phyloP scores from a whole-genome alignment of 2,113 vertebrate species.

The Nesoenas mayeri region DNA sequence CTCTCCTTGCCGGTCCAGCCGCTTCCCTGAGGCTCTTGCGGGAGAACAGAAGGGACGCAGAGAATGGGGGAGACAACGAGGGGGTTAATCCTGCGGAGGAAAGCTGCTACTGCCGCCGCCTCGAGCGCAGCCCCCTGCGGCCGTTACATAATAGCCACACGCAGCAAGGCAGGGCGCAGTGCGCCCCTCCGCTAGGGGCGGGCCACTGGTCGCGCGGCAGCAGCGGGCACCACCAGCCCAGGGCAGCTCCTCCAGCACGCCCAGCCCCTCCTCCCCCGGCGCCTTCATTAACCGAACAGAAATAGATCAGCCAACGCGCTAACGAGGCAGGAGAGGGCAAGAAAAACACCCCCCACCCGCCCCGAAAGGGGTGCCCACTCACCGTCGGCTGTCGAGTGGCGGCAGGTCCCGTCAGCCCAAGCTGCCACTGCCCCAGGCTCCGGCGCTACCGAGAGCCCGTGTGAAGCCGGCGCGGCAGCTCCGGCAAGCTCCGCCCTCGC shows the following conservation, averaged over 20 bases:
- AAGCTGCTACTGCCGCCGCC: neutral
- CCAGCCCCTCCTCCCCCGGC: no score
- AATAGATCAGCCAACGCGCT: neutral
- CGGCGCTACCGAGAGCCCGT: neutral
- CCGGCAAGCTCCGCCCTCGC: neutral
- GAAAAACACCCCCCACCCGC: neutral
- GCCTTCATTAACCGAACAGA: neutral
- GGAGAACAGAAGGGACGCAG: no score
- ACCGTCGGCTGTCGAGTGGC: neutral
- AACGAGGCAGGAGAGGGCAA: no score
- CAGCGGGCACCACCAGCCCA: neutral
- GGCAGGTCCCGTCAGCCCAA: neutral
- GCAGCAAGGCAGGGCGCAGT: neutral
- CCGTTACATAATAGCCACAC: neutral
- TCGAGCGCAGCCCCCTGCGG: neutral
- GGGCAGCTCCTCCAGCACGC: neutral
- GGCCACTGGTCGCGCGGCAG: neutral
- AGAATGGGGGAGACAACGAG: rapidly evolving
- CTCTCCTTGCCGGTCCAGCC: no score
- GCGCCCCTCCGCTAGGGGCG: neutral
- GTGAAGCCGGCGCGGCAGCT: neutral
- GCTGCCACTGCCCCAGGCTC: neutral
- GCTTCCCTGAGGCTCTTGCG: no score
- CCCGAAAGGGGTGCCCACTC: neutral
- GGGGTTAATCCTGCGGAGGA: neutral